Conservation (phyloP, 2,113 vertebrate genomes). For the Equus przewalskii region DNA sequence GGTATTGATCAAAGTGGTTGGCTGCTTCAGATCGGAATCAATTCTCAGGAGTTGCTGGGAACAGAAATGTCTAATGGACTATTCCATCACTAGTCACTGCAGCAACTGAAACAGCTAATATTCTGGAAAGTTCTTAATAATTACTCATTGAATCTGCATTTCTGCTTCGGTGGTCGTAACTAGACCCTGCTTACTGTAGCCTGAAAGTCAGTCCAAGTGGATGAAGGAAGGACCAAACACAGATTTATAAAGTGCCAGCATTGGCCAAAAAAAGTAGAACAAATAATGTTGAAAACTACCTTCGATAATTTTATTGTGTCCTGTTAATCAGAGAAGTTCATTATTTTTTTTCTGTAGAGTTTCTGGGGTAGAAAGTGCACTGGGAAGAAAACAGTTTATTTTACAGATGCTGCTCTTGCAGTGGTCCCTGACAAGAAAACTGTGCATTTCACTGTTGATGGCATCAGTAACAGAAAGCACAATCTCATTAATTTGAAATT, state of each 20-base stretch:
- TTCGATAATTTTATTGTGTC: slow-evolving; percentile 80
- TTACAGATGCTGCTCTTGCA: slow-evolving; percentile 82
- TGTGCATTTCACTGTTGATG: slow-evolving; percentile 65
- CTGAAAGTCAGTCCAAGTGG: slow-evolving; percentile 87
- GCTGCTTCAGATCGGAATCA: slow-evolving; percentile 91
- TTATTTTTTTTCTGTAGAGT: slow-evolving; percentile 84
- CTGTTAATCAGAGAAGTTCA: slow-evolving; percentile 86
- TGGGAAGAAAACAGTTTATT: slow-evolving; percentile 80
- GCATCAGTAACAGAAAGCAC: slow-evolving; percentile 78
- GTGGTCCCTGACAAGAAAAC: slow-evolving; percentile 75
- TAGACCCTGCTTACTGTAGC: slow-evolving; percentile 85
- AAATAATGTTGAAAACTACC: slow-evolving; percentile 67
- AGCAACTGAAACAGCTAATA: slow-evolving; percentile 90
- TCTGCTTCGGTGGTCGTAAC: slow-evolving; percentile 88
- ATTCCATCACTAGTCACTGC: slow-evolving; percentile 89
- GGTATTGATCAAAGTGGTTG: slow-evolving; percentile 92
- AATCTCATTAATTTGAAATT: slow-evolving; percentile 73
- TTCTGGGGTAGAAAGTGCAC: slow-evolving; percentile 84
- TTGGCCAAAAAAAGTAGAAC: slow-evolving; percentile 56
- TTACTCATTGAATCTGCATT: slow-evolving; percentile 91
- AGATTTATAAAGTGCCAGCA: slow-evolving; percentile 82
- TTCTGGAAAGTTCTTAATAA: slow-evolving; percentile 92
- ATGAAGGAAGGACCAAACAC: slow-evolving; percentile 80
- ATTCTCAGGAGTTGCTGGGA: slow-evolving; percentile 89
- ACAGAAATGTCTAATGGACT: slow-evolving; percentile 91